Percentiles rank a stretch among this genome's conserved stretches.
Evolutionary conservation across 2,113 vertebrate species (phyloP).

Genomic region (Pseudorhombus dupliciocellatus): DNA sequence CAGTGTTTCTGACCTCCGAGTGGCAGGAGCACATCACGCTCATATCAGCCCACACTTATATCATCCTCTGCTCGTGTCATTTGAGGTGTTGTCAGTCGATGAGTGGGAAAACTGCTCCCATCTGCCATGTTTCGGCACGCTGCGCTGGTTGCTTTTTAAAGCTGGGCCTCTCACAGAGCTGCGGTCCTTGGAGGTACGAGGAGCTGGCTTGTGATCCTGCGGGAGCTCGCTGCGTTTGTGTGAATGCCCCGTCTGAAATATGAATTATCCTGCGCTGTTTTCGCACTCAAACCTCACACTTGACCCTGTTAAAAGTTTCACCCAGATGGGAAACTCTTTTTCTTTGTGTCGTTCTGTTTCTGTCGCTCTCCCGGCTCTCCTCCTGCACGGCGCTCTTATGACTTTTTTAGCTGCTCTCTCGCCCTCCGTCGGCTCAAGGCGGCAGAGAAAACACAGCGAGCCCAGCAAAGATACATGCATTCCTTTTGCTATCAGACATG

Average conservation of each 20-base stretch:
- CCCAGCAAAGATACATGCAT: slow-evolving; percentile 1
- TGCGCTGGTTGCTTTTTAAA: not conserved
- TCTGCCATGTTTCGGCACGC: slow-evolving; percentile 55
- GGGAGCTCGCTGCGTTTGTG: slow-evolving; percentile 34
- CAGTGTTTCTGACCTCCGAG: slow-evolving; percentile 39
- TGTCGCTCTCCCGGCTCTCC: slow-evolving; percentile 22
- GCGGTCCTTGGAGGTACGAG: slow-evolving; percentile 39
- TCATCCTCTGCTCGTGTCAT: slow-evolving; percentile 38
- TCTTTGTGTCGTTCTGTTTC: not conserved
- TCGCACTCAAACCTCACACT: slow-evolving; percentile 28
- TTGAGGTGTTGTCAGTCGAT: slow-evolving; percentile 46
- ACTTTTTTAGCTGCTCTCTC: slow-evolving; percentile 41
- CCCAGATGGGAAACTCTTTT: slow-evolving; percentile 38
- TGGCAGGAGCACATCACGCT: slow-evolving; percentile 40
- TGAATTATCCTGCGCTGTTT: slow-evolving; percentile 53
- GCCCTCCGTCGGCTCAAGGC: slow-evolving; percentile 6
- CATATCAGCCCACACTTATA: slow-evolving; percentile 30
- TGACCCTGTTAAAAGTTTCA: slow-evolving; percentile 66
- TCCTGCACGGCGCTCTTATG: slow-evolving; percentile 23
- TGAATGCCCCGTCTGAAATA: slow-evolving; percentile 60
- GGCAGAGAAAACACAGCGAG: not conserved
- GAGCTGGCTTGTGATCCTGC: slow-evolving; percentile 39
- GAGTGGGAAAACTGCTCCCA: slow-evolving; percentile 51
- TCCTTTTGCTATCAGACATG: slow-evolving; percentile 10
- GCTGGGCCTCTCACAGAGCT: slow-evolving; percentile 45